These are phyloP conservation scores for Myanophis thanlyinensis DNA, from an alignment of 2,113 vertebrate genomes.

Conservation along the genomic window DNA sequence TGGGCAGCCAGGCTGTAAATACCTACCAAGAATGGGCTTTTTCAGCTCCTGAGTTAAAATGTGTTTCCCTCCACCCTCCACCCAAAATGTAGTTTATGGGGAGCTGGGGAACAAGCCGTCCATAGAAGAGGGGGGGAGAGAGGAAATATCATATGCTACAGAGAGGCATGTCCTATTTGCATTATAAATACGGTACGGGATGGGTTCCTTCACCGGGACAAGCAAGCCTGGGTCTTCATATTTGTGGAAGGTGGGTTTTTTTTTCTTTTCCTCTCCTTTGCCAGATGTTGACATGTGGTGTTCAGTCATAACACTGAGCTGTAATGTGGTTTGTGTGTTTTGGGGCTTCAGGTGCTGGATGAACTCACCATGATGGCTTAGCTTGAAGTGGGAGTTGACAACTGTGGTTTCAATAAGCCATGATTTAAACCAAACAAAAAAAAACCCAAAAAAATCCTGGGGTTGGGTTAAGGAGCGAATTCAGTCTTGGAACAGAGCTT, in stretches of 20 bases:
- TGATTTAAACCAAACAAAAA: not conserved
- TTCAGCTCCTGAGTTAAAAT: rapidly evolving
- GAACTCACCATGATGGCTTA: not conserved
- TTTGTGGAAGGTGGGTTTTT: not conserved
- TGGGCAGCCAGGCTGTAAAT: not conserved
- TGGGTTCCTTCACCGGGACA: not conserved
- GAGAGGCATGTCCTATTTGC: not conserved
- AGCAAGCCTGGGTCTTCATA: not conserved
- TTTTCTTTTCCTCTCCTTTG: not conserved
- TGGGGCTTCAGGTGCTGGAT: not conserved
- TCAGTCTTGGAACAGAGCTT: not conserved
- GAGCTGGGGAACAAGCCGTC: not conserved
- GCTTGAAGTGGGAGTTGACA: not conserved
- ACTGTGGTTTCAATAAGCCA: not conserved
- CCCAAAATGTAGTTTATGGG: not conserved
- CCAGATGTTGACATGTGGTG: not conserved
- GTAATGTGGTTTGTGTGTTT: not conserved
- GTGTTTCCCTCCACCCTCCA: not conserved
- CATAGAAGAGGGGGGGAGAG: not conserved
- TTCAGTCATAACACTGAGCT: not conserved
- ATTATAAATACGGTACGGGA: not conserved
- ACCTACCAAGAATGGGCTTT: not conserved
- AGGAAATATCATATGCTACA: not conserved
- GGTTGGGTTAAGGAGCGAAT: not conserved
- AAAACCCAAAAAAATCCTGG: not conserved